These are phyloP conservation scores for Sprattus sprattus DNA, from an alignment of 2,113 vertebrate genomes.

Conservation along the genomic window DNA sequence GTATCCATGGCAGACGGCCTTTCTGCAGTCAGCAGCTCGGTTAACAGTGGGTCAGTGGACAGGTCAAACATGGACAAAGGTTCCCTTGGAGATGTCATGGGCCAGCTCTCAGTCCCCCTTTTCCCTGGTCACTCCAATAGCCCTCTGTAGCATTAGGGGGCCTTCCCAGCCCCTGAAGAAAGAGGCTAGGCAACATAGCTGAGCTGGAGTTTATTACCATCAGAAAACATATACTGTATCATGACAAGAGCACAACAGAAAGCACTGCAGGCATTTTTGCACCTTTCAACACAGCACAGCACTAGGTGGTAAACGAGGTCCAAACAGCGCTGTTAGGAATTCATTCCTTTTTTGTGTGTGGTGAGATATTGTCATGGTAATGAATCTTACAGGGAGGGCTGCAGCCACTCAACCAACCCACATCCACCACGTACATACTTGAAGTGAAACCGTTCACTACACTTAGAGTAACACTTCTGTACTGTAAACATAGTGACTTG, in stretches of 20 bases:
- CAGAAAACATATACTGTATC: conserved; percentile 19
- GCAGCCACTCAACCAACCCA: not conserved
- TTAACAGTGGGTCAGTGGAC: conserved; percentile 73
- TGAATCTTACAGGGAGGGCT: not conserved
- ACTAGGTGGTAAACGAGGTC: not conserved
- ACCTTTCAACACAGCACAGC: not conserved
- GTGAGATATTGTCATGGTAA: conserved; percentile 23
- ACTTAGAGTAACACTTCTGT: not conserved
- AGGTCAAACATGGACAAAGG: conserved; percentile 77
- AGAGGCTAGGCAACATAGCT: conserved; percentile 14
- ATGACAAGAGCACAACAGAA: not conserved
- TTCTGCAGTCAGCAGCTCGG: conserved; percentile 65
- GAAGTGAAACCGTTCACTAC: not conserved
- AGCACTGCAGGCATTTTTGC: not conserved
- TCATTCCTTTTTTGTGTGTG: not conserved
- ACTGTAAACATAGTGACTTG: not conserved
- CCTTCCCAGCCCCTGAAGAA: conserved; percentile 29
- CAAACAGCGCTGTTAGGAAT: not conserved
- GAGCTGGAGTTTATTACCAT: conserved; percentile 22
- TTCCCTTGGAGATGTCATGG: conserved; percentile 74
- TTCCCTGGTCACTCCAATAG: conserved; percentile 47
- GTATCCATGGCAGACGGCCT: conserved; percentile 57
- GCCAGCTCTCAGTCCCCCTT: conserved; percentile 58
- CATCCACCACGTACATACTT: not conserved
- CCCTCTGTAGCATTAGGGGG: not conserved